Evolutionary conservation across 1,140 invertebrate species (phyloP), one percentile per base, ranked within the genome.

Genomic region (Drosophila nannoptera): DNA sequence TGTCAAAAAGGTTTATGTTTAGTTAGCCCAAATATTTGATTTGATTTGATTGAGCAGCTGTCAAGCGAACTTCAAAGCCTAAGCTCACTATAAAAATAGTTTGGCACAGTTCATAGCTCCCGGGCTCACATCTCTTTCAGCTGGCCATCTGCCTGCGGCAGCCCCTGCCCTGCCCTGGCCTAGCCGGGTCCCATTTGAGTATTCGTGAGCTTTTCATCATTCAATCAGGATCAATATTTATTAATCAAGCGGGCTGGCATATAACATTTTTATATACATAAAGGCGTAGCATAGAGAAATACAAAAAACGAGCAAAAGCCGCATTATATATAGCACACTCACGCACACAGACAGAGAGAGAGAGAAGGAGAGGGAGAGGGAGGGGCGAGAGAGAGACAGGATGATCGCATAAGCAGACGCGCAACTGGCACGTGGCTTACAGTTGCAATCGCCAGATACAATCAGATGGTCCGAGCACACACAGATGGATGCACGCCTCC

Each of bases 171-270:
- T 38, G 8, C 8, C 36, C 40, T 43, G 6, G 40, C 40, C n/a
- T 46, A 38, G 46, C 58, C 52, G 61, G 62, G 43, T 67, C 22
- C 22, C 66, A 77, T 63, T 70, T 63, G 52, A 77, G 64, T 71
- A 75, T 66, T 75, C 64, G 80, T 73, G 73, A 84, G 80, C 80
- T 73, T 80, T 83, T 81, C 80, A 83, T 83, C 80, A 83, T 83
- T 83, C 80, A 83, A 83, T 83, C 80, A 83, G 80, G 80, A 83
- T 83, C 80, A 83, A 86, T 83, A 83, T 86, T 83, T 83, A 80
- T 84, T 77, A 83, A 80, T 84, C 73, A 83, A 84, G 65, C 61
- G 59, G 38, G 65, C 49, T 62, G 65, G 56, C 49, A 40, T 4
- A 22, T 4, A 36, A 40, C 7, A 56, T n/a, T n/a, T n/a, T n/a